Percentiles rank a stretch among this genome's conserved stretches.
Conservation (phyloP, 2,113 vertebrate genomes). For the Sinocyclocheilus maitianheensis region DNA sequence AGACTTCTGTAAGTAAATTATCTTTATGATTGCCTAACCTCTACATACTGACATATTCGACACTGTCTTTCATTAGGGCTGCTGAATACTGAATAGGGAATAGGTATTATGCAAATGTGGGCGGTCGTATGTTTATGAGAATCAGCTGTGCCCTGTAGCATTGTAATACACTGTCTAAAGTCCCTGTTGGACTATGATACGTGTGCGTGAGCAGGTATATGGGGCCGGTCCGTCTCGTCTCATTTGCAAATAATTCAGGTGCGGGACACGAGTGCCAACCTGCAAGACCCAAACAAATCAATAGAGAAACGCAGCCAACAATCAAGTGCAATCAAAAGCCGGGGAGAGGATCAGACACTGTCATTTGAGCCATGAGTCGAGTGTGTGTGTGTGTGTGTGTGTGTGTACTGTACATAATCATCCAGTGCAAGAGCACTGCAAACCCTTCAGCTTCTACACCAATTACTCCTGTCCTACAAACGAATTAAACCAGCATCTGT, state of each 20-base stretch:
- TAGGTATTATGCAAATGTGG: background rate
- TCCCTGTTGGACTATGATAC: background rate
- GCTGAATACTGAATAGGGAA: background rate
- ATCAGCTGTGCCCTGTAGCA: background rate
- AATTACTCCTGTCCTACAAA: background rate
- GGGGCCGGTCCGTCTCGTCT: background rate
- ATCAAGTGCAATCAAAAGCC: conserved; percentile 56
- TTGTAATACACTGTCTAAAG: background rate
- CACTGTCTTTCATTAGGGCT: background rate
- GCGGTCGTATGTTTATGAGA: background rate
- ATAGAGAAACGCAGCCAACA: conserved; percentile 63
- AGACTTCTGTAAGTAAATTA: background rate
- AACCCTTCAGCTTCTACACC: background rate
- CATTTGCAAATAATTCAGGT: conserved; percentile 63
- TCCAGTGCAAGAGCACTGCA: background rate
- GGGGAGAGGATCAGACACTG: conserved; percentile 42
- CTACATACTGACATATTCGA: background rate
- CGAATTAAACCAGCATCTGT: background rate
- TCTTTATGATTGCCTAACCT: background rate
- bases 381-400: conserved; percentile 33
- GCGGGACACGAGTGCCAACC: conserved; percentile 44
- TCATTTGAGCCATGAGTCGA: conserved; percentile 37
- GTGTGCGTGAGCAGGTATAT: background rate
- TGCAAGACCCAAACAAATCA: conserved; percentile 70
- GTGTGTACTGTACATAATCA: conserved; percentile 12